A percentile compares a stretch with the other conserved stretches of the same genome.
phyloP scores from a whole-genome alignment of 1,140 invertebrate species.

The Drosophila neocordata region DNA sequence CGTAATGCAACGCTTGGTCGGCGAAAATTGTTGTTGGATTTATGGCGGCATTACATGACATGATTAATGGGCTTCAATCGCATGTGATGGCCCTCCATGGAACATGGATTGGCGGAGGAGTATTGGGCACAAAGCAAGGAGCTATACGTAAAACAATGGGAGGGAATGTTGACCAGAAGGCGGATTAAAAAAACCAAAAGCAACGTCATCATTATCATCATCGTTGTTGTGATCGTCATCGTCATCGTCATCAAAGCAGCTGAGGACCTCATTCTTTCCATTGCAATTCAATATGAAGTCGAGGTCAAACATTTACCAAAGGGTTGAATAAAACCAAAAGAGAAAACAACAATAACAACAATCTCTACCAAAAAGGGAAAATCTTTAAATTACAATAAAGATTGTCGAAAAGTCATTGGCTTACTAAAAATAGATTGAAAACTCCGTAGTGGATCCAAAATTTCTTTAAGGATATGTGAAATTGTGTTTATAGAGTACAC shows the following conservation, averaged over 20 bases:
- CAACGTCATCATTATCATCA: constrained; percentile 7
- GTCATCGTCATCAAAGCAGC: constrained; percentile 12
- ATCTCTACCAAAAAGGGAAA: background rate
- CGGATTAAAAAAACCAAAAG: constrained; percentile 8
- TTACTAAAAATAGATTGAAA: too few relatives aligned
- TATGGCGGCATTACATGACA: constrained; percentile 80
- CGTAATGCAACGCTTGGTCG: constrained; percentile 45
- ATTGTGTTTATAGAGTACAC: too few relatives aligned
- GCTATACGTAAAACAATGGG: background rate
- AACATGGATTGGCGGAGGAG: background rate
- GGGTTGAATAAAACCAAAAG: background rate
- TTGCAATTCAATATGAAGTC: constrained; percentile 3
- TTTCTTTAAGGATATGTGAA: too few relatives aligned
- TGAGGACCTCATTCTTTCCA: background rate
- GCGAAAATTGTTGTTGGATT: constrained; percentile 76
- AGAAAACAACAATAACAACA: background rate
- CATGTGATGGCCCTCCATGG: constrained; percentile 15
- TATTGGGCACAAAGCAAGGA: background rate
- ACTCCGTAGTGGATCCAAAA: too few relatives aligned
- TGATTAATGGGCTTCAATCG: constrained; percentile 71
- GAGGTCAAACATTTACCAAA: constrained; percentile 7
- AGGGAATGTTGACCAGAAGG: constrained; percentile 11
- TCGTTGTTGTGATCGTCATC: background rate
- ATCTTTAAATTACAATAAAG: background rate
- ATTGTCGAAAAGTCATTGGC: too few relatives aligned